Base-by-base conservation (phyloP, 2,113 vertebrate species). In the Vulpes ferrilata region DNA sequence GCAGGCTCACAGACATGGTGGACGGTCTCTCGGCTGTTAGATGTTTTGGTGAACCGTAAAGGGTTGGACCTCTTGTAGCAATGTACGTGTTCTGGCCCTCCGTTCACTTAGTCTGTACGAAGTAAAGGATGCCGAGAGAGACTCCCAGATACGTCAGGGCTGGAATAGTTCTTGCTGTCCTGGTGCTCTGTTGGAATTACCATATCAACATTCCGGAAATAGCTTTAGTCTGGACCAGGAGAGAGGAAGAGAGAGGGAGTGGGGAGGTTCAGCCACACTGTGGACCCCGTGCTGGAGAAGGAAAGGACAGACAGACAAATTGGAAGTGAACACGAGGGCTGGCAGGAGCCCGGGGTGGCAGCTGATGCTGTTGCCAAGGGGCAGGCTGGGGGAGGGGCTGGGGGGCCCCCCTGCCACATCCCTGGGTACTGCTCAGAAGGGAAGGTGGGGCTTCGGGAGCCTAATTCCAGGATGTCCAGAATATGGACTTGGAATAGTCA, bases 211-310 rank as follows among this genome's bases (percentile, higher is more conserved):
- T 65, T 88, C 60, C 19, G 9, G 79, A 97, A 78, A 69, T 57
- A 51, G 32, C 88, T 94, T 94, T 59, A 23, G 11, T 88, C 38
- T 90, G 57, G 69, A 30, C 76, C 82, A 88, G 74, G 55, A 38
- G 86, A 79, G 64, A 79, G 88, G 53, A 93, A 95, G 55, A 78
- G 48, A 23, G 48, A 90, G 79, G 88, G 88, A 62, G 55, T 30
- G 0, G n/a, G 53, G 27, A 19, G 5, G 57, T 51, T 38, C 9
- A 78, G 11, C 53, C 69, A 67, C 73, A 78, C 60, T 0, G 0
- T 43, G 88, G 71, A 20, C 51, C 20, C 48, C 27, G 0, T 85
- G 59, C 57, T 67, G 53, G 53, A 62, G 35, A 88, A 89, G 48
- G 87, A 74, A 73, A 95, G 92, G 78, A 35, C 35, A 79, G 85